These are phyloP conservation scores for Eidolon dupreanum DNA, from an alignment of 2,797 vertebrate genomes.

Conservation along the genomic window DNA sequence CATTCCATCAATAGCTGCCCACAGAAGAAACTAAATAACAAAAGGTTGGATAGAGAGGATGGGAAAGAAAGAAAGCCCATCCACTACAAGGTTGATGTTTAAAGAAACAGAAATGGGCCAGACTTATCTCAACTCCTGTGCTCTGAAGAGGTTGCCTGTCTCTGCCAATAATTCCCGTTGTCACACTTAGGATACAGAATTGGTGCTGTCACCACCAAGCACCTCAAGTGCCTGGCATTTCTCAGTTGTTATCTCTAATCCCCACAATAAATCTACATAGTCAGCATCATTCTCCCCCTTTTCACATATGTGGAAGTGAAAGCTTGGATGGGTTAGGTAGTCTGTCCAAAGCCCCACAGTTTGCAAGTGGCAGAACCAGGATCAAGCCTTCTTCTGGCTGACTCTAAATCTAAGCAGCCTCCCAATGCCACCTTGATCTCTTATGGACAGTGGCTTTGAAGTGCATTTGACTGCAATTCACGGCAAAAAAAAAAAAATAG, in stretches of 20 bases:
- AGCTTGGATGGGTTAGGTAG: not conserved
- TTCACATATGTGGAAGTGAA: fast-evolving
- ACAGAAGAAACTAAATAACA: not conserved
- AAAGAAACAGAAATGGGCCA: not conserved
- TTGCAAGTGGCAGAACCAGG: not conserved
- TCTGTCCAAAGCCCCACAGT: not conserved
- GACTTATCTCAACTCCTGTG: not conserved
- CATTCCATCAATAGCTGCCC: constrained; percentile 41
- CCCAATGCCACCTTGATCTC: not conserved
- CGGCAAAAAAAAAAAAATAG: not conserved
- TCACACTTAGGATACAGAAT: not conserved
- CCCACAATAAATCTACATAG: not conserved
- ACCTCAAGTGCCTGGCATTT: not conserved
- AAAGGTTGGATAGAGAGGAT: not conserved
- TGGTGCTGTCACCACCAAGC: not conserved
- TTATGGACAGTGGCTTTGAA: not conserved
- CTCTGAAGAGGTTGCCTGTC: not conserved
- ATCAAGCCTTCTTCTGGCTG: not conserved
- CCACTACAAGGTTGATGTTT: fast-evolving
- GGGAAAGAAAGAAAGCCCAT: not conserved
- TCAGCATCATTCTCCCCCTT: not conserved
- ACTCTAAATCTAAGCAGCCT: not conserved
- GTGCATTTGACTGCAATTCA: not conserved
- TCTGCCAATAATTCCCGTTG: not conserved
- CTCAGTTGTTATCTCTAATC: not conserved